Evolutionary conservation across 2,113 vertebrate species (phyloP).

Genomic region (Sciurus niger): DNA sequence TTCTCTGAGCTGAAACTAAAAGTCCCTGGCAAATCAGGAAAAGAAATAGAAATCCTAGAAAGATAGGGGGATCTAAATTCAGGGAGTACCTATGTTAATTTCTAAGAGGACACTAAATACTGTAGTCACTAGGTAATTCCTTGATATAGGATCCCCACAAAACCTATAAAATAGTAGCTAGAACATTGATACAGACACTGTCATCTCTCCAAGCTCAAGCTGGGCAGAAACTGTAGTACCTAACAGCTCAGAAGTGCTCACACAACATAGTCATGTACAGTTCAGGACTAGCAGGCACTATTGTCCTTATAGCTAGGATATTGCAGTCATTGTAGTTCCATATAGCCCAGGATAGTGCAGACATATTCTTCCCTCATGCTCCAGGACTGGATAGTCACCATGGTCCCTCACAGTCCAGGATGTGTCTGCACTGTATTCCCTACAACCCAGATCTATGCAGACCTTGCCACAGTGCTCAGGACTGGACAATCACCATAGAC

Average conservation of each 20-base stretch:
- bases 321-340: background rate
- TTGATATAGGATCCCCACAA: background rate
- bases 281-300: background rate
- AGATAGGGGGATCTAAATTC: background rate
- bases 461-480: background rate
- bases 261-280: accelerated
- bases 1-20: background rate
- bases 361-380: background rate
- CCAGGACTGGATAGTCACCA: background rate
- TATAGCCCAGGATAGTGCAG: background rate
- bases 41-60: background rate
- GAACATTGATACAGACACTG: accelerated
- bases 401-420: background rate
- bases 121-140: background rate
- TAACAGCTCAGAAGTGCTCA: background rate
- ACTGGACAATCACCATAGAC: background rate
- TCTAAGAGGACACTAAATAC: background rate
- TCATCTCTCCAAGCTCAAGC: background rate
- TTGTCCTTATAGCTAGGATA: accelerated
- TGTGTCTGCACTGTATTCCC: too few relatives aligned
- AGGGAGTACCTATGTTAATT: background rate
- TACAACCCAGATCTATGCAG: background rate
- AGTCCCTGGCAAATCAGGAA: too few relatives aligned
- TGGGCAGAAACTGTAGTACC: background rate
- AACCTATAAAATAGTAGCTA: background rate